A percentile compares a stretch with the other conserved stretches of the same genome.
These are phyloP conservation scores for Littorina saxatilis DNA, from an alignment of 1,140 invertebrate species.

Conservation along the genomic window DNA sequence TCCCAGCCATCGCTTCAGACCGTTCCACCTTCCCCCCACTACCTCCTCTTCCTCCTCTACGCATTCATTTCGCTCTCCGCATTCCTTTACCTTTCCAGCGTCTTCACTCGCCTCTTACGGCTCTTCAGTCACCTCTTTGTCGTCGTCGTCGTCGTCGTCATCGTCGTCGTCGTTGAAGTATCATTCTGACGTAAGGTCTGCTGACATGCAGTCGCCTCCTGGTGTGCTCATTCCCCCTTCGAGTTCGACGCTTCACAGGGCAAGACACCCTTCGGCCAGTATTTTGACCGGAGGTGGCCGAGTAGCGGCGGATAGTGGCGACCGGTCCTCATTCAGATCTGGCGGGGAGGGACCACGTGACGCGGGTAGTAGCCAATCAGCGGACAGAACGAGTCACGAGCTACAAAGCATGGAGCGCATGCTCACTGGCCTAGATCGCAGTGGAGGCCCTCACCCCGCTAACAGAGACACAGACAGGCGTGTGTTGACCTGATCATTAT, in stretches of 20 bases:
- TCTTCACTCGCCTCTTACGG: not conserved
- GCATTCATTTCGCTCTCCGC: not conserved
- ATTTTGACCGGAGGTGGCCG: not conserved
- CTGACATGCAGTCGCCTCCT: not conserved
- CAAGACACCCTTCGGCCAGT: not conserved
- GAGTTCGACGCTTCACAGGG: not conserved
- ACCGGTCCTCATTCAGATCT: not conserved
- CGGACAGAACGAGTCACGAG: slow-evolving; percentile 76
- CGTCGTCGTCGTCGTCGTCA: not conserved
- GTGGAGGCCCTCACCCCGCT: slow-evolving; percentile 53
- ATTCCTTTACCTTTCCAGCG: not conserved
- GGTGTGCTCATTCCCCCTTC: not conserved
- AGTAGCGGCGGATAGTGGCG: not conserved
- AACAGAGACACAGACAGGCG: not conserved
- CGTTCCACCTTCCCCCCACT: not conserved
- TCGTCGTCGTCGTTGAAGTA: not conserved
- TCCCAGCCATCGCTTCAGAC: slow-evolving; percentile 13
- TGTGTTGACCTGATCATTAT: too few relatives aligned
- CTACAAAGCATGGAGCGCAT: slow-evolving; percentile 97
- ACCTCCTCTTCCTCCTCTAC: slow-evolving; percentile 1
- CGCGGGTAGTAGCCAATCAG: slow-evolving; percentile 9
- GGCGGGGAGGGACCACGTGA: not conserved
- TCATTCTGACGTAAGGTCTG: not conserved
- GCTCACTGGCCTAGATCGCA: slow-evolving; percentile 90
- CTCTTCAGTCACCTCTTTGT: not conserved